Evolutionary conservation across 2,113 vertebrate genomes (phyloP).

Genomic region (Rhegmatorhina hoffmannsi): DNA sequence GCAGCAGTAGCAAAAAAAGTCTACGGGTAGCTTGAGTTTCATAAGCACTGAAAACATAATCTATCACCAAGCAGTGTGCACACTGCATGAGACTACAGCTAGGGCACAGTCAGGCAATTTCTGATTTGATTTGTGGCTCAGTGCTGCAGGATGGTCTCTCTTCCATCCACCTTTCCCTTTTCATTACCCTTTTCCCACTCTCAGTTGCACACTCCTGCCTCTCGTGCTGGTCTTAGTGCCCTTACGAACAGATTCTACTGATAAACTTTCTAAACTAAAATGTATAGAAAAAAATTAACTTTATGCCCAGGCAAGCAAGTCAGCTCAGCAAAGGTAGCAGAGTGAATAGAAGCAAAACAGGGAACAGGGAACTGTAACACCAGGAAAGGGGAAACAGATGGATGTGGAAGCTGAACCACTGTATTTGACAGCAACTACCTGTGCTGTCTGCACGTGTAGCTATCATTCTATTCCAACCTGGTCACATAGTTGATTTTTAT

Average conservation of each 20-base stretch:
- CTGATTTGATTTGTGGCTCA: slow-evolving; percentile 3
- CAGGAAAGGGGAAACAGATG: rapidly evolving
- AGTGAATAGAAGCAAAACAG: neutral
- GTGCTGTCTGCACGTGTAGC: too few relatives aligned
- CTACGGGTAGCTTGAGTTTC: slow-evolving; percentile 34
- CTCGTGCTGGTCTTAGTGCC: neutral
- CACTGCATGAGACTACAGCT: neutral
- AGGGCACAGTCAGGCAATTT: neutral
- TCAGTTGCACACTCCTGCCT: neutral
- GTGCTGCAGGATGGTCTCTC: neutral
- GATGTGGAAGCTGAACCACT: neutral
- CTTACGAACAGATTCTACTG: neutral
- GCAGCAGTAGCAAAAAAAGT: slow-evolving; percentile 55
- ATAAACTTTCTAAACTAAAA: neutral
- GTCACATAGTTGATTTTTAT: neutral
- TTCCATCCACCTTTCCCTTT: neutral
- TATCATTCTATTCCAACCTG: neutral
- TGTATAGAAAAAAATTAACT: neutral
- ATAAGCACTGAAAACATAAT: slow-evolving; percentile 51
- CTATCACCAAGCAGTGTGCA: neutral
- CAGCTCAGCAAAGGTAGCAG: neutral
- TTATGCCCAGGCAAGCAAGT: neutral
- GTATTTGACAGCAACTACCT: neutral
- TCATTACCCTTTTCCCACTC: neutral
- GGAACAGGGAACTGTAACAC: neutral